Evolutionary conservation across 2,113 vertebrate genomes (phyloP).

Genomic region (Haplochromis burtoni): DNA sequence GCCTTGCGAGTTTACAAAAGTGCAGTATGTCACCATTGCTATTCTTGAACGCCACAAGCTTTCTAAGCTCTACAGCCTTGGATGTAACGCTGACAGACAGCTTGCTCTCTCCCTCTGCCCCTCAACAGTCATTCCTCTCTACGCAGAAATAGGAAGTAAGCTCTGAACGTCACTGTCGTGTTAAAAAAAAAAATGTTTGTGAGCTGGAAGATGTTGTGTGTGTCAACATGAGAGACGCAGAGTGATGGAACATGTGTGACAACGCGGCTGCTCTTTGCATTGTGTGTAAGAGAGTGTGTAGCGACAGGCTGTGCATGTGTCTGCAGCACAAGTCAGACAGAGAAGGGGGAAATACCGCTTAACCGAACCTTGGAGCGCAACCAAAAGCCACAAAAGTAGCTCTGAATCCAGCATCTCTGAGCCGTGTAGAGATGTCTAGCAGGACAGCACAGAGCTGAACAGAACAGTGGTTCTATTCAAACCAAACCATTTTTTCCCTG

Average conservation of each 20-base stretch:
- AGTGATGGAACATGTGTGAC: slow-evolving; percentile 15
- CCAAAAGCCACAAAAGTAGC: slow-evolving; percentile 62
- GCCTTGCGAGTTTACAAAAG: slow-evolving; percentile 27
- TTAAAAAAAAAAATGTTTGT: neutral
- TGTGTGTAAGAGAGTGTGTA: neutral
- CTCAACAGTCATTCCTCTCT: neutral
- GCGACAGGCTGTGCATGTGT: slow-evolving; percentile 3
- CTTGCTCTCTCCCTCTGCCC: neutral
- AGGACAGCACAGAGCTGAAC: slow-evolving; percentile 49
- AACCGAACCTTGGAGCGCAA: slow-evolving; percentile 47
- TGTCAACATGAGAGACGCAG: neutral
- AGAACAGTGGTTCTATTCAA: slow-evolving; percentile 71
- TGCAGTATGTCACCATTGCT: slow-evolving; percentile 41
- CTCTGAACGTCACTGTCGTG: neutral
- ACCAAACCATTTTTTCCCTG: slow-evolving; percentile 57
- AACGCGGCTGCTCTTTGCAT: slow-evolving; percentile 14
- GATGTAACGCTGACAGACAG: slow-evolving; percentile 8
- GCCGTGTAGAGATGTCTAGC: slow-evolving; percentile 19
- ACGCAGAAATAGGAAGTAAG: neutral
- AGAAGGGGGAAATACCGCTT: slow-evolving; percentile 26
- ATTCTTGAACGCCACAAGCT: slow-evolving; percentile 40
- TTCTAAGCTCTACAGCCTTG: neutral
- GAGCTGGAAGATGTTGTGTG: neutral
- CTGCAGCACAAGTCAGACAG: slow-evolving; percentile 37
- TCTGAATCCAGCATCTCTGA: slow-evolving; percentile 48